These are phyloP conservation scores for Nebria ingens DNA, from an alignment of 1,140 invertebrate species.

Conservation along the genomic window DNA sequence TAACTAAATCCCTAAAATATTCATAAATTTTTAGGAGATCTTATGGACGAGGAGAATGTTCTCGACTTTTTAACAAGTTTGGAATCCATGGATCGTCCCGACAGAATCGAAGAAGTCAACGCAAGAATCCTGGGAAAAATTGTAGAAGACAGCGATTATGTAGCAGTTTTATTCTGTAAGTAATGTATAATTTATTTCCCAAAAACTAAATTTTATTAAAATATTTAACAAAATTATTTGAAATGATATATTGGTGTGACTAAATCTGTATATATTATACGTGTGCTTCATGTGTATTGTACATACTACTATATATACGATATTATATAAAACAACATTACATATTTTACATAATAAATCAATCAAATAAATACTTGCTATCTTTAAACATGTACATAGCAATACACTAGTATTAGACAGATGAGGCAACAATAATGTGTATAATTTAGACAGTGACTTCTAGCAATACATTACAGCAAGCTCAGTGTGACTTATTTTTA, in stretches of 20 bases:
- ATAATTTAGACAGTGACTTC: background rate
- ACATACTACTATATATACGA: too few species aligned
- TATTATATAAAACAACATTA: background rate
- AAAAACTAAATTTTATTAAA: too few species aligned
- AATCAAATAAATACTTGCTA: background rate
- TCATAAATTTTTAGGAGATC: conserved; percentile 66
- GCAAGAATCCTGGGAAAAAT: conserved; percentile 83
- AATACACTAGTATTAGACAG: background rate
- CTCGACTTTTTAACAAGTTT: conserved; percentile 86
- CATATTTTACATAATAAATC: background rate
- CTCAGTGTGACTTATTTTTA: conserved; percentile 16
- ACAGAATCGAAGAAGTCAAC: conserved; percentile 92
- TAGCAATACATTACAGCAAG: background rate
- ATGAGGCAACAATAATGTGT: background rate
- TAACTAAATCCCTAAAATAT: too few species aligned
- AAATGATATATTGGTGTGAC: background rate
- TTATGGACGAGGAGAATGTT: conserved; percentile 89
- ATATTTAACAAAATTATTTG: too few species aligned
- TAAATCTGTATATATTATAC: conserved; percentile 3
- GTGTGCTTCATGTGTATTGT: conserved; percentile 1
- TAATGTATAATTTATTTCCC: too few species aligned
- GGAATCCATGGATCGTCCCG: conserved; percentile 89
- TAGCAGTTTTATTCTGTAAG: conserved; percentile 93
- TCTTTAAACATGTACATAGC: conserved; percentile 5
- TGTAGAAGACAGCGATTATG: conserved; percentile 83